Evolutionary conservation across 1,140 invertebrate species (phyloP), one percentile per base, ranked within the genome.

Genomic region (Drosophila tsacasi): DNA sequence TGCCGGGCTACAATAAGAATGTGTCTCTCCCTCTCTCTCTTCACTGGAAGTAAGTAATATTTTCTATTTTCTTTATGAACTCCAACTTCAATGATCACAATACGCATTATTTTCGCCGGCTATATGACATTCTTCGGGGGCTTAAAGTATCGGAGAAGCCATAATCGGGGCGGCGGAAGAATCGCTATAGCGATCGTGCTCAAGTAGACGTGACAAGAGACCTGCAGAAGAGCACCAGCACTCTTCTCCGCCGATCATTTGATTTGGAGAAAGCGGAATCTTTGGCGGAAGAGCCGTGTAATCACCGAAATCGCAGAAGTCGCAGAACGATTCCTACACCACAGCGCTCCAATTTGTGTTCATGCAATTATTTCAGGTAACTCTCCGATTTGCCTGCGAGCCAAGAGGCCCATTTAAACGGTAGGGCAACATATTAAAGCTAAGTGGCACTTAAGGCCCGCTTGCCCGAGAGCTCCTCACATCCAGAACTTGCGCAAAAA

Each of bases 341-440:
- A 55, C 47, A 46, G 79, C 82, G 82, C 82, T 84, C 82, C 59
- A 85, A 84, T 85, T 84, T 84, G 82, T 81, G 82, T 85, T 81
- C 82, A 78, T 60, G 82, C 76, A 85, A 84, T 84, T 84, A 84
- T 84, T 84, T 85, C 78, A 81, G 83, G 64, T 75, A 84, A 84
- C 81, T 81, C 81, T 77, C 55, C 67, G 59, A 77, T 77, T 83
- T 80, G 69, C 68, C 42, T 67, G 50, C 60, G 10, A 66, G 27
- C 21, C 30, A 67, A 35, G 39, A 25, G 61, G 63, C 77, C 77
- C 81, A 84, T 81, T 85, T 83, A 83, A 83, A 79, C 78, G 81
- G 77, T 76, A 75, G 82, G 74, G 82, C 82, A 85, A 74, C 74
- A 65, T 86, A 85, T 85, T 85, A 81, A 86, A 85, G 74, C 60